These are phyloP conservation scores for Alosa sapidissima DNA, from an alignment of 2,797 vertebrate genomes.

Conservation along the genomic window DNA sequence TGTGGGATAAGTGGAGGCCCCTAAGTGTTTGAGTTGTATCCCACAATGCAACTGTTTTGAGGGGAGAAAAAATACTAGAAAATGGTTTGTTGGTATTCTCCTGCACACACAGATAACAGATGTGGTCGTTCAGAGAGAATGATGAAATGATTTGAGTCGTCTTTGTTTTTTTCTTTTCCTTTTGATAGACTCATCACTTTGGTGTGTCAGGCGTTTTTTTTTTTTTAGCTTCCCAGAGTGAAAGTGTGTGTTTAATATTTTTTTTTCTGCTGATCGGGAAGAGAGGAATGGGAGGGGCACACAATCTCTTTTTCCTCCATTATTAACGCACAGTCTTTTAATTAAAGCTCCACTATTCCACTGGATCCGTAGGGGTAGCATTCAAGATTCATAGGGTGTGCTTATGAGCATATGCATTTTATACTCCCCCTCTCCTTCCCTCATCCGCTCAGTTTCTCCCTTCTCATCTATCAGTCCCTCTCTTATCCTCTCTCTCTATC, in stretches of 20 bases:
- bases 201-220: neutral
- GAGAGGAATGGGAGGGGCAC: neutral
- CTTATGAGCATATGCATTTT: neutral
- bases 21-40: neutral
- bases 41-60: neutral
- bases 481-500: neutral
- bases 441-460: neutral
- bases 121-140: neutral
- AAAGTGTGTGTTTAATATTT: too few relatives aligned
- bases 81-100: neutral
- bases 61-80: neutral
- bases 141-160: neutral
- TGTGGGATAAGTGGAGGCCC: too few relatives aligned
- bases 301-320: neutral
- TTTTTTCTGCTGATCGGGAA: neutral
- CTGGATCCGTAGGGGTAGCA: neutral
- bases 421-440: neutral
- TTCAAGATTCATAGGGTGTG: neutral
- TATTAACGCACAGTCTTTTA: slow-evolving; percentile 6
- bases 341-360: neutral
- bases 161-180: neutral
- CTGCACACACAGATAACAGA: neutral
- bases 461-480: neutral
- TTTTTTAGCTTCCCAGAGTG: too few relatives aligned
- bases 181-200: neutral